These are phyloP conservation scores for Diceros bicornis DNA, from an alignment of 2,797 vertebrate genomes.

Conservation along the genomic window DNA sequence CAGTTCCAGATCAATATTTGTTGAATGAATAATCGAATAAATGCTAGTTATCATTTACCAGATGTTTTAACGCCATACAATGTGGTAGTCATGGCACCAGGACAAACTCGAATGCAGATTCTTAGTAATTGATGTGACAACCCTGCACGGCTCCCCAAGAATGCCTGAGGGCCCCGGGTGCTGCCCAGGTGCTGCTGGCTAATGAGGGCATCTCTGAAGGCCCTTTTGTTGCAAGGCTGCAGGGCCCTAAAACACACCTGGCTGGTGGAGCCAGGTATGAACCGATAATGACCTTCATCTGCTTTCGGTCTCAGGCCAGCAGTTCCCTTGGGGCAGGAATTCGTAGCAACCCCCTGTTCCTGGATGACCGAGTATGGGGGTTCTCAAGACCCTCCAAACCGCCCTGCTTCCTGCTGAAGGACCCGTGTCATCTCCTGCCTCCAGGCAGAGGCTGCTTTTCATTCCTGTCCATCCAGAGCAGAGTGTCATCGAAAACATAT, in stretches of 20 bases:
- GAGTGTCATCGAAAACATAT: background rate
- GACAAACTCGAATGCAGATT: too few relatives aligned
- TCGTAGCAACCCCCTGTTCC: conserved; percentile 30
- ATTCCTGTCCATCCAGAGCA: background rate
- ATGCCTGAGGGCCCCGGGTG: background rate
- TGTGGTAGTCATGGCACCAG: background rate
- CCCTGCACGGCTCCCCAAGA: accelerated
- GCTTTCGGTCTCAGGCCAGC: background rate
- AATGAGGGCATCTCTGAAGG: background rate
- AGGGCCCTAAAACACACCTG: accelerated
- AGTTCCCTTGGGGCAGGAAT: background rate
- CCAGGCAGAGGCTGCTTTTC: background rate
- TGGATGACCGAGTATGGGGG: background rate
- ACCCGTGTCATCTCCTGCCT: background rate
- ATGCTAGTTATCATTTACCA: background rate
- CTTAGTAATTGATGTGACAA: background rate
- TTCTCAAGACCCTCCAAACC: background rate
- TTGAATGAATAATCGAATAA: background rate
- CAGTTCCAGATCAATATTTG: background rate
- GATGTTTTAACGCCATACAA: background rate
- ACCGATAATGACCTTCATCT: background rate
- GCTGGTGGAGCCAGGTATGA: accelerated
- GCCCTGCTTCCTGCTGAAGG: background rate
- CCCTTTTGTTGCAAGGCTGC: background rate
- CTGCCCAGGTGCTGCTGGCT: background rate